Evolutionary conservation across 2,797 vertebrate species (phyloP), one percentile per base, ranked within the genome.

Genomic region (Semaprochilodus insignis): DNA sequence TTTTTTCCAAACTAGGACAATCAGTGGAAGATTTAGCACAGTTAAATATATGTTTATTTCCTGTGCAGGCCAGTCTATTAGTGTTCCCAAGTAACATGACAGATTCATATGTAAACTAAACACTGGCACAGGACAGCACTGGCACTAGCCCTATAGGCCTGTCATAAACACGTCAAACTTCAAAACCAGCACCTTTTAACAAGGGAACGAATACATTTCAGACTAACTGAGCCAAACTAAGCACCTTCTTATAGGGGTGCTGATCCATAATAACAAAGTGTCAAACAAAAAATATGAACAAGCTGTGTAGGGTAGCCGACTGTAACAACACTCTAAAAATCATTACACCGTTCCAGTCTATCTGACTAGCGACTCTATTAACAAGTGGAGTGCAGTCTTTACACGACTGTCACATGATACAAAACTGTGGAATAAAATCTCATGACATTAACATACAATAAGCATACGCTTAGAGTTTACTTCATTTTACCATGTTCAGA

Each of bases 121-220:
- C 51, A 27, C 17, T 52, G 25, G n/a, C 11, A 44, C 16, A 25
- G 25, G 52, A 71, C 69, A 15, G 40, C 48, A 51, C 69, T 71
- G 21, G n/a, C 48, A 13, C 48, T 13, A 44, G 40, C 31, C 23
- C 1, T 19, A 2, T 19, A 48, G 66, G 19, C 21, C 36, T 67
- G 34, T 70, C 69, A 25, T 51, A 71, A 71, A 71, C 44, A 71
- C 1, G n/a, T 10, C 60, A 62, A 62, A 27, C 60, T 70, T 71
- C 11, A 48, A 70, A 48, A 66, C 23, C 23, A 67, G 36, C 1
- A 6, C 0, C 36, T 48, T 34, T 7, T 48, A 27, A 60, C 27
- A 1, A 65, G 62, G 16, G 27, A 65, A 65, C 34, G 17, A 34
- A 34, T 27, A 62, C 11, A 62, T 25, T 62, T 6, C 62, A 34